Percentiles rank a stretch among this genome's conserved stretches.
These are phyloP conservation scores for Brachyptera risi DNA, from an alignment of 2,888 invertebrate genomes.

Conservation along the genomic window DNA sequence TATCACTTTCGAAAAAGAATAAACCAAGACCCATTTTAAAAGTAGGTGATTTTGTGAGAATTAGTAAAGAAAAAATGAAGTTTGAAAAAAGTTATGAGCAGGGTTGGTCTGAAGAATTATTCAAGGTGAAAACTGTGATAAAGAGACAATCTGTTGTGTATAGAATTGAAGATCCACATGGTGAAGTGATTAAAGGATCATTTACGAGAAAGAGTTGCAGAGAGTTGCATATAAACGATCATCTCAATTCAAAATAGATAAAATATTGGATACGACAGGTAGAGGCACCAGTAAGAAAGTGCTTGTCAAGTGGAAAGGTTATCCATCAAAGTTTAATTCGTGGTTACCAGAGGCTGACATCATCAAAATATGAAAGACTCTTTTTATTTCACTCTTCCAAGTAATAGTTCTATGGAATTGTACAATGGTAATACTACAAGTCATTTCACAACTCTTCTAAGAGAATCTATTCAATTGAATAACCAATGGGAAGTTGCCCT, in stretches of 20 bases:
- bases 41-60: constrained; percentile 26
- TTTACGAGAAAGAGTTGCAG: constrained; percentile 36
- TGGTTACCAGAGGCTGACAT: constrained; percentile 30
- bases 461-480: constrained; percentile 30
- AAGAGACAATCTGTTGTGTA: no score
- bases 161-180: constrained; percentile 33
- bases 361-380: constrained; percentile 26
- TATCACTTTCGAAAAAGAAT: neutral
- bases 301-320: constrained; percentile 37
- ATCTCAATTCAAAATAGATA: constrained; percentile 33
- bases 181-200: constrained; percentile 35
- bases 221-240: constrained; percentile 24
- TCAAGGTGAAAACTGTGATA: no score
- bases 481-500: constrained; percentile 36
- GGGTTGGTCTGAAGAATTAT: constrained; percentile 37
- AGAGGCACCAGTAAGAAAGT: constrained; percentile 26
- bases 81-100: constrained; percentile 35
- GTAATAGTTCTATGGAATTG: constrained; percentile 35
- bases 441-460: constrained; percentile 36
- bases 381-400: constrained; percentile 36
- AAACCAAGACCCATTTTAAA: neutral
- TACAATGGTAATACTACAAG: constrained; percentile 37
- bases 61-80: constrained; percentile 31
- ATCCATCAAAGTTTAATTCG: constrained; percentile 34
- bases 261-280: constrained; percentile 31